These are phyloP conservation scores for Scaeva pyrastri DNA, from an alignment of 2,888 invertebrate species.

Conservation along the genomic window DNA sequence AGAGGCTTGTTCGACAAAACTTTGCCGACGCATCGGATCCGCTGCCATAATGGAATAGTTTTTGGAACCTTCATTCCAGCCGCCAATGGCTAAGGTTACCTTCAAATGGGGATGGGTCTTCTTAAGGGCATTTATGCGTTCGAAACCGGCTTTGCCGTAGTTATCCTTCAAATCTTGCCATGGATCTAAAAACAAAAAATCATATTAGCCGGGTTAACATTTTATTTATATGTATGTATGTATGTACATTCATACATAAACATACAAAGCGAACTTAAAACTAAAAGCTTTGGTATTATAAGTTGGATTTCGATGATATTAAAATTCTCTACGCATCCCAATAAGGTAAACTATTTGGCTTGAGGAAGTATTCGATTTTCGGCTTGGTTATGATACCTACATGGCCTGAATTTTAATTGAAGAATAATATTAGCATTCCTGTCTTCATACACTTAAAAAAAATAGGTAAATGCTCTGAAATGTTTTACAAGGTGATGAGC, in stretches of 20 bases:
- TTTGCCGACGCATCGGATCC: conserved; percentile 86
- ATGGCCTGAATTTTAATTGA: not conserved
- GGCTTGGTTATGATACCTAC: not conserved
- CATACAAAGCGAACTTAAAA: too few relatives aligned
- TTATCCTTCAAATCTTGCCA: conserved; percentile 91
- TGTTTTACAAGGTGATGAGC: not conserved
- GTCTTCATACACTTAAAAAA: not conserved
- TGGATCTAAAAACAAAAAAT: conserved; percentile 85
- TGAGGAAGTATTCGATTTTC: conserved; percentile 16
- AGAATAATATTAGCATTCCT: not conserved
- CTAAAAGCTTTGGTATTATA: not conserved
- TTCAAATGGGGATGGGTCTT: conserved; percentile 88
- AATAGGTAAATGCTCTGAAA: not conserved
- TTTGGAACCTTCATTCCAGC: conserved; percentile 95
- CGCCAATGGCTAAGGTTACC: conserved; percentile 92
- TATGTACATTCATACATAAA: too few relatives aligned
- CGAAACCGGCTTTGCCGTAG: conserved; percentile 90
- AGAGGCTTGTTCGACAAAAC: conserved; percentile 89
- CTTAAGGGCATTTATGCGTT: conserved; percentile 88
- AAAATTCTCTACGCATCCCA: not conserved
- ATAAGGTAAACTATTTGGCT: not conserved
- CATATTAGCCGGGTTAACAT: too few relatives aligned
- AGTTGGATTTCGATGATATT: not conserved
- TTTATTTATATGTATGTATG: too few relatives aligned
- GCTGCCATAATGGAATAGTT: conserved; percentile 86